Conservation (phyloP, 2,797 vertebrate species). For the Ptychadena robeensis region DNA sequence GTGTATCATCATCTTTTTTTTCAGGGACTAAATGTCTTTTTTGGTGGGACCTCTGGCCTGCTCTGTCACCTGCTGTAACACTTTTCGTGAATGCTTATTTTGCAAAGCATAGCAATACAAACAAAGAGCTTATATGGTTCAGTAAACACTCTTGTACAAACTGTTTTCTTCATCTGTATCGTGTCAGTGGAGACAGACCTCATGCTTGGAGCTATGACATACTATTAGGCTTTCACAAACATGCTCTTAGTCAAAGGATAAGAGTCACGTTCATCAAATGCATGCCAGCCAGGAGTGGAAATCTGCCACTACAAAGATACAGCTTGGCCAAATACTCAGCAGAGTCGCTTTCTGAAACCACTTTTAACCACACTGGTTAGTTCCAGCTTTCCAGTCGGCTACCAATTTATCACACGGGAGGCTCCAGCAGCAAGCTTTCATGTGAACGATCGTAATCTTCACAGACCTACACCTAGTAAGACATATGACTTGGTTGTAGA, state of each 20-base stretch:
- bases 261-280: constrained; percentile 13
- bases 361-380: constrained; percentile 18
- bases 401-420: constrained; percentile 25
- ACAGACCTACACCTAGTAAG: constrained; percentile 25
- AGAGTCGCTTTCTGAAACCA: constrained; percentile 3
- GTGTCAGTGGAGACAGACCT: constrained; percentile 7
- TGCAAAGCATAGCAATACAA: constrained; percentile 12
- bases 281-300: constrained; percentile 34
- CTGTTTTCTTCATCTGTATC: constrained; percentile 32
- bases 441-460: constrained; percentile 24
- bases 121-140: constrained; percentile 13
- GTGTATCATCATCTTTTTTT: no score
- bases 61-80: constrained; percentile 6
- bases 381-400: constrained; percentile 18
- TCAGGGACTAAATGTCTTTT: no score
- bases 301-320: constrained; percentile 34
- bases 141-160: constrained; percentile 35
- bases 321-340: constrained; percentile 28
- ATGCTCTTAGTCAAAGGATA: constrained; percentile 25
- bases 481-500: constrained; percentile 21
- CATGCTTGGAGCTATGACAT: constrained; percentile 12
- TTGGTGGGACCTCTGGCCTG: neutral
- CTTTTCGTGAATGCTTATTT: neutral
- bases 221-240: constrained; percentile 40
- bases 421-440: constrained; percentile 8